These are phyloP conservation scores for Ochropacha duplaris DNA, from an alignment of 2,888 invertebrate genomes.

Conservation along the genomic window DNA sequence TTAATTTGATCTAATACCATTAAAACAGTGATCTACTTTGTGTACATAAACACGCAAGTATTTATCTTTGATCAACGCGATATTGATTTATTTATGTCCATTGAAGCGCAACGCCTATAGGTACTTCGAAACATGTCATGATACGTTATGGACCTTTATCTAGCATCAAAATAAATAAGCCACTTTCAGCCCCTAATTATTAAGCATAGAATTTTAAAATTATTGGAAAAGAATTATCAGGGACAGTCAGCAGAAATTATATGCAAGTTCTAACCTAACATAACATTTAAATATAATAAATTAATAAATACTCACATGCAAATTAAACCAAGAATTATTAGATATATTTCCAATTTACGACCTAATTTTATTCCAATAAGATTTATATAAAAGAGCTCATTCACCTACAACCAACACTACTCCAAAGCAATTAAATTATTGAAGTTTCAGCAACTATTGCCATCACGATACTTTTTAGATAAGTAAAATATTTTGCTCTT, in stretches of 20 bases:
- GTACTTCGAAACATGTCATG: slow-evolving; percentile 25
- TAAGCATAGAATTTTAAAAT: slow-evolving; percentile 58
- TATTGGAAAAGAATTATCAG: slow-evolving; percentile 58
- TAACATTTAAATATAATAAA: slow-evolving; percentile 39
- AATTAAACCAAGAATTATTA: slow-evolving; percentile 31
- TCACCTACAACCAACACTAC: slow-evolving; percentile 21
- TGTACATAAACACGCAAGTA: slow-evolving; percentile 18
- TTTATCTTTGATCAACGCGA: slow-evolving; percentile 30
- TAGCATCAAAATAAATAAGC: slow-evolving; percentile 64
- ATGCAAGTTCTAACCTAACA: slow-evolving; percentile 76
- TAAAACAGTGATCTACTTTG: too few relatives aligned
- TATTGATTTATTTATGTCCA: slow-evolving; percentile 52
- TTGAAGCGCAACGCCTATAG: slow-evolving; percentile 38
- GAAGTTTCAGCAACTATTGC: slow-evolving; percentile 31
- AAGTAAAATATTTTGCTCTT: too few relatives aligned
- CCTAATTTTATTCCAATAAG: slow-evolving; percentile 20
- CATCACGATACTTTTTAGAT: too few relatives aligned
- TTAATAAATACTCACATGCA: slow-evolving; percentile 60
- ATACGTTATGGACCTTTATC: slow-evolving; percentile 30
- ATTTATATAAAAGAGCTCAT: slow-evolving; percentile 16
- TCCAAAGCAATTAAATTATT: slow-evolving; percentile 32
- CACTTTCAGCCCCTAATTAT: slow-evolving; percentile 72
- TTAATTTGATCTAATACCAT: slow-evolving; percentile 10
- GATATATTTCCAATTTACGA: slow-evolving; percentile 21
- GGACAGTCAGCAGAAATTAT: slow-evolving; percentile 71